phyloP scores from a whole-genome alignment of 2,113 vertebrate genomes.

The Marcusenius ussheri region DNA sequence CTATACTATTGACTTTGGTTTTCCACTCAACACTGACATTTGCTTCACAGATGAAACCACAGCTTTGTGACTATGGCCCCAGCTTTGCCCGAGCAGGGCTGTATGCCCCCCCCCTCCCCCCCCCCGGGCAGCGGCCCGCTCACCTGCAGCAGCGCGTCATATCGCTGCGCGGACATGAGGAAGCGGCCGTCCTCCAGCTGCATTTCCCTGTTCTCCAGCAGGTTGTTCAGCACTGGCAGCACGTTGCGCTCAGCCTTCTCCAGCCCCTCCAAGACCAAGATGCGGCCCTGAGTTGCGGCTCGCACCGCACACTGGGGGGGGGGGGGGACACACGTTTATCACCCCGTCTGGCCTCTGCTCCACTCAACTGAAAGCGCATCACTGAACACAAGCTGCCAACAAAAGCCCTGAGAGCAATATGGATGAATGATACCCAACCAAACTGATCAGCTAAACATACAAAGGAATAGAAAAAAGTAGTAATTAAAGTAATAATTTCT shows the following conservation, averaged over 20 bases:
- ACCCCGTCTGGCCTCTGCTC: background rate
- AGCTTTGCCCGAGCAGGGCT: background rate
- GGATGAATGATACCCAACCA: background rate
- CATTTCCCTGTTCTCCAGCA: slow-evolving; percentile 96
- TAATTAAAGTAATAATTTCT: background rate
- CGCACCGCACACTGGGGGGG: slow-evolving; percentile 81
- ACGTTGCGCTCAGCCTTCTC: slow-evolving; percentile 94
- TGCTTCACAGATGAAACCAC: background rate
- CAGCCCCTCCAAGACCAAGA: slow-evolving; percentile 86
- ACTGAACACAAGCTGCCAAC: background rate
- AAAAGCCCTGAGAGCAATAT: background rate
- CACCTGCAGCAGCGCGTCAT: slow-evolving; percentile 89
- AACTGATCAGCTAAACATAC: background rate
- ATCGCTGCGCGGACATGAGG: slow-evolving; percentile 86
- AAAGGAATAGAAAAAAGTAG: background rate
- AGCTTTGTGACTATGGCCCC: background rate
- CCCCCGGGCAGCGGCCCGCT: slow-evolving; percentile 1
- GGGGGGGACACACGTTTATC: background rate
- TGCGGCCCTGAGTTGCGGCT: slow-evolving; percentile 83
- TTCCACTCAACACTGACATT: background rate
- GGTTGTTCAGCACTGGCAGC: slow-evolving; percentile 88
- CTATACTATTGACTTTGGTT: background rate
- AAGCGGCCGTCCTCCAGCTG: slow-evolving; percentile 96
- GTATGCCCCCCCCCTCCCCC: background rate
- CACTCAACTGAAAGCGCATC: background rate